Evolutionary conservation across 2,888 invertebrate species (phyloP), one percentile per base, ranked within the genome.

Genomic region (Neoaliturus tenellus): DNA sequence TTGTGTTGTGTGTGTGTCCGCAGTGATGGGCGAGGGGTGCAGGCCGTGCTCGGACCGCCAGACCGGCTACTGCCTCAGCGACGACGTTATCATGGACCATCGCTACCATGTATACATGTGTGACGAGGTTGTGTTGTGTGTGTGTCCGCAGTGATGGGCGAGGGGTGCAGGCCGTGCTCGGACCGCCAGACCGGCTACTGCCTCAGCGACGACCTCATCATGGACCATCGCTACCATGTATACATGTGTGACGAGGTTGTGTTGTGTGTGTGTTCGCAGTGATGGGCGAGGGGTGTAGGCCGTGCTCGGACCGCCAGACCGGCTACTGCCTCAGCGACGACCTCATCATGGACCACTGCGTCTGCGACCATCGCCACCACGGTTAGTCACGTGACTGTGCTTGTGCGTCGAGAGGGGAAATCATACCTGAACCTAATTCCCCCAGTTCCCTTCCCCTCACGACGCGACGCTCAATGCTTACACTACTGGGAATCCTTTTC

Each of bases 321-420:
- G 82, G 71, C 25, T 82, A 82, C 82, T 82, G 82, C 23, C 55
- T 73, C 35, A 73, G 82, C 23, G 23, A 31, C 6, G 82, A 82
- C 48, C 82, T 82, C 23, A 17, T 82, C 82, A 82, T 55, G 55
- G 82, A 82, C 39, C 82, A 82, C 39, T 82, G 82, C 25, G 23
- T 33, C 55, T 82, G 82, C 41, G 82, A 82, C 58, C 73, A 73
- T 14, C 28, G 82, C 8, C 82, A 82, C 48, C 23, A 55, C 31
- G 82, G 82, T 82, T 73, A 3, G 44, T 44, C 44, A 2, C 39
- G 39, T 12, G 12, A 5, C 39, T n/a, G n/a, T n/a, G n/a, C n/a
- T n/a, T n/a, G n/a, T n/a, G n/a, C n/a, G n/a, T n/a, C n/a, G n/a
- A n/a, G n/a, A n/a, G n/a, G n/a, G n/a, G n/a, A n/a, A n/a, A n/a